Conservation (phyloP, 1,140 invertebrate genomes). For the Bombyx mori region ASM3026992v2 NC_085107.1:7326501-7327000, state of each 20-base stretch:
- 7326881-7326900: slow-evolving; percentile 23
- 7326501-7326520: too few species aligned
- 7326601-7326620: slow-evolving; percentile 20
- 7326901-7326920: slow-evolving; percentile 35
- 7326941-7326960: slow-evolving; percentile 28
- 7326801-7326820: slow-evolving; percentile 54
- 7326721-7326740: slow-evolving; percentile 56
- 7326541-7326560: too few species aligned
- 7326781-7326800: slow-evolving; percentile 37
- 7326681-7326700: slow-evolving; percentile 59
- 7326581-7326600: too few species aligned
- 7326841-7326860: slow-evolving; percentile 56
- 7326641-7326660: slow-evolving; percentile 61
- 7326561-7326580: too few species aligned
- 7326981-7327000: slow-evolving; percentile 44
- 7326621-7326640: slow-evolving; percentile 45
- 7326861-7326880: slow-evolving; percentile 45
- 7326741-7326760: slow-evolving; percentile 45
- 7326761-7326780: slow-evolving; percentile 28
- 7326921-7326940: slow-evolving; percentile 35
- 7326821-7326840: slow-evolving; percentile 52
- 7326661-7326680: slow-evolving; percentile 36
- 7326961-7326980: slow-evolving; percentile 34
- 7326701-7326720: slow-evolving; percentile 69
- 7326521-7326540: too few species aligned